phyloP scores from a whole-genome alignment of 2,797 vertebrate genomes.

The Falco peregrinus region DNA sequence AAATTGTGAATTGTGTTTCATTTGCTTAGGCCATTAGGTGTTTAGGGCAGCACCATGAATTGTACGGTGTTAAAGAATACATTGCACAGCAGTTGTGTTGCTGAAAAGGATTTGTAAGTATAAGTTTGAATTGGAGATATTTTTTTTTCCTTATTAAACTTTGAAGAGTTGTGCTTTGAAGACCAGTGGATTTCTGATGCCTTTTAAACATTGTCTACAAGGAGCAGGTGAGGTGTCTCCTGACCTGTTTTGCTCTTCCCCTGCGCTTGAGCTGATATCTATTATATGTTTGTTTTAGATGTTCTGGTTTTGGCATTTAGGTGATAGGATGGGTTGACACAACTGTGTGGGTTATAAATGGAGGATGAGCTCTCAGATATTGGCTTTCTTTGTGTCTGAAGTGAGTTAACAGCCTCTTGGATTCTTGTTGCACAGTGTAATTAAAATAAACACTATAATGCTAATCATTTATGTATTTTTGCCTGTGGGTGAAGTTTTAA shows the following conservation, averaged over 20 bases:
- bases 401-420: conserved; percentile 43
- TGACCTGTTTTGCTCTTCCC: background rate
- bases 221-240: background rate
- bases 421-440: conserved; percentile 67
- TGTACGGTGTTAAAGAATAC: background rate
- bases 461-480: conserved; percentile 70
- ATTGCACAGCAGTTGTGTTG: background rate
- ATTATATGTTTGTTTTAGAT: background rate
- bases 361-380: conserved; percentile 16
- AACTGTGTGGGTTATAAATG: background rate
- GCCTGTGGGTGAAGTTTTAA: conserved; percentile 70
- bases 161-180: conserved; percentile 20
- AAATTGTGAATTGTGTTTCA: background rate
- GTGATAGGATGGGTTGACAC: background rate
- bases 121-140: background rate
- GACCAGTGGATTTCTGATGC: background rate
- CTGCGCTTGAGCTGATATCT: background rate
- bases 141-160: background rate
- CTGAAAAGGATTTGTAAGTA: conserved; percentile 17
- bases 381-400: conserved; percentile 34
- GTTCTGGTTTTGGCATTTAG: background rate
- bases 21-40: background rate
- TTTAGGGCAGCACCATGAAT: background rate
- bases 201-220: background rate
- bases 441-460: conserved; percentile 72